Evolutionary conservation across 2,797 vertebrate species (phyloP).

Genomic region (Arnoldichthys spilopterus): DNA sequence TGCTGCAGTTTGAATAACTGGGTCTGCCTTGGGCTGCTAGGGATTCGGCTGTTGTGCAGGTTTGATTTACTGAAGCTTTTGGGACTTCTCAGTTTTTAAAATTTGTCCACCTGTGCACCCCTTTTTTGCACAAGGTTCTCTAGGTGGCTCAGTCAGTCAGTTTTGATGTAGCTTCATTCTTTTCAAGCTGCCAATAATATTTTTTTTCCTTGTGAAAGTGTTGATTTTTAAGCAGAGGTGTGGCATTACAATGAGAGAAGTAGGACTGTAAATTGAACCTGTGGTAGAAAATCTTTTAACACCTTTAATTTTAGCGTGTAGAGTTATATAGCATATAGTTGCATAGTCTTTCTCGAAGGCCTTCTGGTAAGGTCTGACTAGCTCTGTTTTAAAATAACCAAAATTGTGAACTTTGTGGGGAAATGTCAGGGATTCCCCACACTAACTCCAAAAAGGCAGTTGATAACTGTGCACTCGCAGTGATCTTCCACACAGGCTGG

Average conservation of each 20-base stretch:
- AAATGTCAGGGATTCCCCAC: conserved; percentile 48
- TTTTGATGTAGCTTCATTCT: conserved; percentile 51
- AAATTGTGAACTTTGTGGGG: conserved; percentile 57
- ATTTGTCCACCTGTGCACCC: neutral
- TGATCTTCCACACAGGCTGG: conserved; percentile 59
- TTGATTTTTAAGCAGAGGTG: conserved; percentile 44
- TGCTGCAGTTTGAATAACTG: neutral
- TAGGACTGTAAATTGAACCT: conserved; percentile 62
- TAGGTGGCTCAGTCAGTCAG: conserved; percentile 60
- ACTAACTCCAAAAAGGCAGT: conserved; percentile 24
- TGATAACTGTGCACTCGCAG: conserved; percentile 21
- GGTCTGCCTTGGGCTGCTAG: neutral
- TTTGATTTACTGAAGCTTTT: conserved; percentile 29
- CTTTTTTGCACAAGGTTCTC: conserved; percentile 64
- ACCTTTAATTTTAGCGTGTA: conserved; percentile 52
- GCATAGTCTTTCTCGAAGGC: conserved; percentile 55
- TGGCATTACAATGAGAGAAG: conserved; percentile 47
- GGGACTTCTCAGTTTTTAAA: neutral
- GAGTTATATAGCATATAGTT: conserved; percentile 42
- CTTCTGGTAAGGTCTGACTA: conserved; percentile 74
- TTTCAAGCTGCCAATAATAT: conserved; percentile 60
- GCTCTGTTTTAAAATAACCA: conserved; percentile 53
- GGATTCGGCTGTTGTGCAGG: neutral
- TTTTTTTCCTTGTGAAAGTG: conserved; percentile 45
- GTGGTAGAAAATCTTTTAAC: conserved; percentile 66